Base-by-base conservation (phyloP, 2,797 vertebrate genomes). In the Pteropus rufus region DNA sequence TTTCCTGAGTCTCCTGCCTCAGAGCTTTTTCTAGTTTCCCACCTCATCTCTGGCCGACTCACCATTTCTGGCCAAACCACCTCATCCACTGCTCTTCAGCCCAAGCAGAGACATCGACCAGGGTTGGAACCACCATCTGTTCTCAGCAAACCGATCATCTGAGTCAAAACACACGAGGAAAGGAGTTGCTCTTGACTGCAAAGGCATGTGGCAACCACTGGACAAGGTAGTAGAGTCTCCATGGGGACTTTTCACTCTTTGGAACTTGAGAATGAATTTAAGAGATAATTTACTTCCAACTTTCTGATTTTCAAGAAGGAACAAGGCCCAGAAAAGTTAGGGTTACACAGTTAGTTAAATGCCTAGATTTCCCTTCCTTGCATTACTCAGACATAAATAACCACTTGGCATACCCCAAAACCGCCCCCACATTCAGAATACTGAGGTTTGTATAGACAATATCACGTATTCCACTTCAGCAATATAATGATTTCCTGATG, bases 401-500 rank as follows among this genome's bases (percentile, higher is more conserved):
- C 36, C 24, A 2, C 24, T 62, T 41, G 80, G 19, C 31, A 39
- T 36, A 60, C 19, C 31, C 60, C 9, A 0, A 80, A 62, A 79
- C 56, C 56, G 36, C 49, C 69, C 46, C n/a, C 46, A n/a, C 44
- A 36, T 93, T 93, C 67, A 95, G 60, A 95, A 69, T 70, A 65
- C 31, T 23, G 83, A 94, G 79, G 54, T 31, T 84, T 64, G 0
- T 70, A 16, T 54, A 41, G 15, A 31, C 9, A 15, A 5, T 21
- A 80, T 65, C 81, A 44, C 14, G 7, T 93, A 44, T 56, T 84
- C 72, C 46, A 7, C 36, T 56, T 54, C 18, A 56, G 49, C 58
- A 89, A 58, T 15, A 36, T 60, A 76, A 80, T 36, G 69, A 79
- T 72, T 80, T 91, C 92, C 93, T 90, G 67, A 29, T 88, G 85